Conservation (phyloP, 2,888 invertebrate species). For the Acrobasis suavella region DNA sequence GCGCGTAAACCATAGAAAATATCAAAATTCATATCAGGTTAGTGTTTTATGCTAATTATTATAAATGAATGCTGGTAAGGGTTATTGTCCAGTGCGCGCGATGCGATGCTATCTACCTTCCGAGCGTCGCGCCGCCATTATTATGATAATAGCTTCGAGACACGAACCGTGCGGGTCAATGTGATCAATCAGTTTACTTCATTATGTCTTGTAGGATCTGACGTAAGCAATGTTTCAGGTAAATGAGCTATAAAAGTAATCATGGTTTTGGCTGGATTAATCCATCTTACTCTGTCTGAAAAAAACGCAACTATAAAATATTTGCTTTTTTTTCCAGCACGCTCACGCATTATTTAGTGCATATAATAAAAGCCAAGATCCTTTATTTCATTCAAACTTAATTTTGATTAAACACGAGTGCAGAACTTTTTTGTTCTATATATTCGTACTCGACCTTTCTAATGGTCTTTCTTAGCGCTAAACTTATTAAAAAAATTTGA, state of each 20-base stretch:
- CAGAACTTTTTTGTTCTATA: too few species aligned
- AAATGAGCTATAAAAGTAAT: not conserved
- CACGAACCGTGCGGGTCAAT: conserved; percentile 67
- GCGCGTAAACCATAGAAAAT: conserved; percentile 36
- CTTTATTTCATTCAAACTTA: too few species aligned
- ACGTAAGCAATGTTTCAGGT: not conserved
- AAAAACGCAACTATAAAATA: too few species aligned
- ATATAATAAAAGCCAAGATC: too few species aligned
- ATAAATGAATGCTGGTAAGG: conserved; percentile 70
- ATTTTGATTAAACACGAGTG: too few species aligned
- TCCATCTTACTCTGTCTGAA: too few species aligned
- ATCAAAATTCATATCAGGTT: conserved; percentile 50
- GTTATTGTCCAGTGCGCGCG: conserved; percentile 79
- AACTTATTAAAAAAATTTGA: too few species aligned
- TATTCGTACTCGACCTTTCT: too few species aligned
- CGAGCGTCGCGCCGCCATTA: conserved; percentile 72
- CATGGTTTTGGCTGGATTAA: too few species aligned
- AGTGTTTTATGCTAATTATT: conserved; percentile 66
- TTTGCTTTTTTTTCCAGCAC: too few species aligned
- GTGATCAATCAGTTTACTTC: conserved; percentile 68
- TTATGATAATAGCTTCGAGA: conserved; percentile 74
- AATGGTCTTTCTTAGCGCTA: too few species aligned
- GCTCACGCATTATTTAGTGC: too few species aligned
- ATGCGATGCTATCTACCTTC: conserved; percentile 75
- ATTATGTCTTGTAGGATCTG: conserved; percentile 44